Evolutionary conservation across 1,140 invertebrate species (phyloP), one percentile per base, ranked within the genome.

Genomic region (Drosophila busckii): DNA sequence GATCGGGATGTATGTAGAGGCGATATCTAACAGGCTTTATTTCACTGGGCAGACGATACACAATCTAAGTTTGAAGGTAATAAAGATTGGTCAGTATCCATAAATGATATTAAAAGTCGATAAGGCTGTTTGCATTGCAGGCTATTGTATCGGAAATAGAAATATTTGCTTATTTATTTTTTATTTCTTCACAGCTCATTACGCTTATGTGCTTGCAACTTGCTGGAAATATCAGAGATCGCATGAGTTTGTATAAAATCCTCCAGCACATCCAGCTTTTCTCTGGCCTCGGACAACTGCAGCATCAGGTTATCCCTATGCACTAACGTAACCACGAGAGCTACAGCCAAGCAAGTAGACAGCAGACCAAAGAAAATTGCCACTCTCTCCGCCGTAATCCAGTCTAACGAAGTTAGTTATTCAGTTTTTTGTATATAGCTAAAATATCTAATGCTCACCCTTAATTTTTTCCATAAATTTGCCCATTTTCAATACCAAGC

Each of bases 1-100:
- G 84, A 78, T 96, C 89, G 0, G 96, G 95, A 64, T 92, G 88
- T 6, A 96, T 86, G 6, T 89, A 91, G 0, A 98, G 71, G 40
- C 93, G 91, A 85, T 98, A 97, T 67, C 93, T 91, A 1, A 90
- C 56, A 0, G 96, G 95, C 6, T 87, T 86, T 0, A 95, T 88
- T 46, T 92, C 88, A 3, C 83, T 80, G 0, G 94, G 91, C 34
- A 98, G 88, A 26, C 93, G 89, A 67, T 89, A 90, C 25, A 68
- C 38, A 58, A 86, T 70, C 84, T 86, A 55, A 28, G 35, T 7
- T 37, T 31, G 32, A n/a, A 22, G 38, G 75, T 34, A 12, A 54
- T 65, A 75, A 78, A 3, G 55, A 52, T 60, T 40, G 45, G 15
- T 54, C 26, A 53, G 35, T 68, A 71, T 68, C 69, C 68, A 71